Evolutionary conservation across 2,113 vertebrate species (phyloP), one percentile per base, ranked within the genome.

Genomic region (Solea senegalensis): DNA sequence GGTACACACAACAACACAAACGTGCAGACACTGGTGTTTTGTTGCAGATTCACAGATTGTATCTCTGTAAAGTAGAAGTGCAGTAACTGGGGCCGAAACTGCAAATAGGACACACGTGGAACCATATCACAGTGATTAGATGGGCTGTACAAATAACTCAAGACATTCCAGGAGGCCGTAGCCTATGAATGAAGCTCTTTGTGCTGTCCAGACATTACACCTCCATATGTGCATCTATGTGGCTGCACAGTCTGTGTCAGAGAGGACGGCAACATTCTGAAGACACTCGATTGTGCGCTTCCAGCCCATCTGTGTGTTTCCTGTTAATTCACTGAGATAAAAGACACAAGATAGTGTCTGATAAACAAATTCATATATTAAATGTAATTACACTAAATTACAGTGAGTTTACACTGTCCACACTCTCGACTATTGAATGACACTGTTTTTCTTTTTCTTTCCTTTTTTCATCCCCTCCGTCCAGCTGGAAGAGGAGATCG

Each of bases 401-500:
- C 63, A 64, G 40, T 45, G 52, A 67, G 60, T n/a, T 21, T 49
- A 28, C 7, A n/a, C n/a, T n/a, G 13, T 50, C n/a, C 49, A 50
- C 14, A 50, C 49, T 50, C 49, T 27, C 7, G 63, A 5, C 49
- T 45, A 28, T 39, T 44, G 1, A 48, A 55, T 68, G 56, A 44
- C 59, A 40, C 53, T 7, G n/a, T 44, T 21, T 59, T 9, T 44
- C 9, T 78, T n/a, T 0, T 61, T 13, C 41, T 46, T 50, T 51
- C 66, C 50, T 15, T 49, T 52, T 46, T 58, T 52, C 12, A 2
- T 26, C 53, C 9, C 11, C 52, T 72, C 53, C 55, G 4, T 74
- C 39, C 87, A 98, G 97, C 92, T 98, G 70, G 93, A 96, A 77
- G 69, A 74, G 0, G 97, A 98, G 92, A 96, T 98, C 6, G 83